These are phyloP conservation scores for Hyposmocoma kahamanoa DNA, from an alignment of 1,140 invertebrate species.

Conservation along the genomic window DNA sequence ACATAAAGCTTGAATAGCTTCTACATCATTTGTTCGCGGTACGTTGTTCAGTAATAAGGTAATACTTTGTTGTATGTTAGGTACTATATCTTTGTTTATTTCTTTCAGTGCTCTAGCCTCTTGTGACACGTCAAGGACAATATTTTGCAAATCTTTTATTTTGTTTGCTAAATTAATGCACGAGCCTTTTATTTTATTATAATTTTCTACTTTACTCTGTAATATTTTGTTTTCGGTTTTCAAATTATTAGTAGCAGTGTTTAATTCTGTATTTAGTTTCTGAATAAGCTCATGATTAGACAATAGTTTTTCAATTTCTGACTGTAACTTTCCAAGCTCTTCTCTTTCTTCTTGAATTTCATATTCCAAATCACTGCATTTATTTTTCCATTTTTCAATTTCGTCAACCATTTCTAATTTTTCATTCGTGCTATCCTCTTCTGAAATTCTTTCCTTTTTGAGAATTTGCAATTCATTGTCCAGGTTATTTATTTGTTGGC, in stretches of 20 bases:
- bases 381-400: conserved; percentile 48
- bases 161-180: neutral
- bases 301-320: conserved; percentile 65
- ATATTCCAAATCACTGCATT: conserved; percentile 48
- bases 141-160: neutral
- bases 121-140: neutral
- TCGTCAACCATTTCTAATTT: conserved; percentile 36
- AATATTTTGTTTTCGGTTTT: conserved; percentile 25
- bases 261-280: conserved; percentile 43
- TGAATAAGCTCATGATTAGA: conserved; percentile 51
- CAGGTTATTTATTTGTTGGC: conserved; percentile 48
- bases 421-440: conserved; percentile 17
- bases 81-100: neutral
- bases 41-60: neutral
- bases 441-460: conserved; percentile 28
- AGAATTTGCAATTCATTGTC: conserved; percentile 44
- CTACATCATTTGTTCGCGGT: neutral
- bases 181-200: conserved; percentile 11
- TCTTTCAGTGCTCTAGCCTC: neutral
- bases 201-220: conserved; percentile 24
- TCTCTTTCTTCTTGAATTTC: conserved; percentile 67
- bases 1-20: neutral
- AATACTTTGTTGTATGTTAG: neutral
- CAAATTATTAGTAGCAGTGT: conserved; percentile 18
- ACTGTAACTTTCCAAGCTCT: conserved; percentile 61